Conservation (phyloP, 1,140 invertebrate species). For the Brachionus asplanchnoidis region DNA sequence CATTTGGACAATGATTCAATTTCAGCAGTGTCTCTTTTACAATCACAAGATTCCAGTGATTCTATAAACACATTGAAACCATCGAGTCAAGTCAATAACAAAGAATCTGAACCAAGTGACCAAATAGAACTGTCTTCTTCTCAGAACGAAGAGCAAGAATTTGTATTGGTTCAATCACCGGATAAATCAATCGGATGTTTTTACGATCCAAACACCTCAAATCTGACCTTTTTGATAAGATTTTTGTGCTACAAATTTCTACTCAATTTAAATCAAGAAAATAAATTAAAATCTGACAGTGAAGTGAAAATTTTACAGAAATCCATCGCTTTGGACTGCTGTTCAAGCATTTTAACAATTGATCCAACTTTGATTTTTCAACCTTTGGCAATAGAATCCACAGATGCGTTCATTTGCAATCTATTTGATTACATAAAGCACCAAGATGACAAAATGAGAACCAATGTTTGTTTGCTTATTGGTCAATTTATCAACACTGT, state of each 20-base stretch:
- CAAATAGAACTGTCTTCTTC: background rate
- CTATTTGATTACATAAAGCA: conserved; percentile 19
- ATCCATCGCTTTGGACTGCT: conserved; percentile 70
- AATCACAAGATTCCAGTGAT: background rate
- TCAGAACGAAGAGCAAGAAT: background rate
- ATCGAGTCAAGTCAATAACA: conserved; percentile 44
- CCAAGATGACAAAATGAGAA: conserved; percentile 34
- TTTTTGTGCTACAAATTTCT: conserved; percentile 71
- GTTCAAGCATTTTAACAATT: conserved; percentile 66
- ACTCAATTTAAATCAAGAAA: conserved; percentile 62
- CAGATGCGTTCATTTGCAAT: background rate
- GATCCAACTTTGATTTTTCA: conserved; percentile 61
- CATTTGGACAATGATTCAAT: background rate
- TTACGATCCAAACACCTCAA: conserved; percentile 63
- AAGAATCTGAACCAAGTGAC: background rate
- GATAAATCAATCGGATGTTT: conserved; percentile 47
- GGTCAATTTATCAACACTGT: conserved; percentile 17
- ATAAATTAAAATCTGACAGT: conserved; percentile 64
- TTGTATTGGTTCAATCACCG: background rate
- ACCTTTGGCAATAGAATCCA: conserved; percentile 13
- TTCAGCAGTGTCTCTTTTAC: background rate
- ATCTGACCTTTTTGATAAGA: conserved; percentile 70
- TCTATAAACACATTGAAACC: background rate
- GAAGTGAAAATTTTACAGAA: conserved; percentile 75
- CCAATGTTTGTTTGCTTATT: background rate